Conservation (phyloP, 1,140 invertebrate genomes). For the Eurytemora carolleeae region DNA sequence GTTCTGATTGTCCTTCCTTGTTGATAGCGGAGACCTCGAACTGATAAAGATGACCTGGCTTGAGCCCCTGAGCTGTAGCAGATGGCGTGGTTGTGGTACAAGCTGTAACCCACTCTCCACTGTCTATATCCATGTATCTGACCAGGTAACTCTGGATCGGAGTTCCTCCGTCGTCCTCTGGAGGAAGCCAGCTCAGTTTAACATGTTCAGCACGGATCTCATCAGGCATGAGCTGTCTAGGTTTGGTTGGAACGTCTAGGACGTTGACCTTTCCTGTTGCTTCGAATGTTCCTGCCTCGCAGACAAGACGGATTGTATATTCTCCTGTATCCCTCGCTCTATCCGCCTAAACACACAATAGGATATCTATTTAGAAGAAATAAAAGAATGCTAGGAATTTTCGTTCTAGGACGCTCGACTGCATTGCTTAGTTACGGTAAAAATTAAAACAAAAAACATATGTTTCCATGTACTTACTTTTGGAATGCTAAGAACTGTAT, state of each 20-base stretch:
- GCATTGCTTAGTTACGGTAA: no score
- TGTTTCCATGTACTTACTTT: background rate
- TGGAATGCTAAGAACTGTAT: conserved; percentile 14
- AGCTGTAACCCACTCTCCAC: conserved; percentile 80
- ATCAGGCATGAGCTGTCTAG: conserved; percentile 70
- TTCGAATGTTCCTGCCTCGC: conserved; percentile 14
- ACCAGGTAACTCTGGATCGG: conserved; percentile 86
- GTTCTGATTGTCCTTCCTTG: conserved; percentile 83
- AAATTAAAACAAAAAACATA: background rate
- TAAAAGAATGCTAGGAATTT: no score
- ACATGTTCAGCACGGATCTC: conserved; percentile 68
- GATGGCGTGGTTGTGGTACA: conserved; percentile 60
- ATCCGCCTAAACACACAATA: conserved; percentile 2
- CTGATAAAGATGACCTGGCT: conserved; percentile 81
- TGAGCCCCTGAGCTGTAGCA: conserved; percentile 64
- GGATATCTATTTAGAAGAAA: no score
- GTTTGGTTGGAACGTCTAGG: conserved; percentile 34
- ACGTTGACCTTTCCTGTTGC: conserved; percentile 12
- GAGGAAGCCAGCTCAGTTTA: conserved; percentile 69
- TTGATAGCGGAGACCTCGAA: conserved; percentile 88
- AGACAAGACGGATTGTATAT: conserved; percentile 11
- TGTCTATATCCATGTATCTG: conserved; percentile 82
- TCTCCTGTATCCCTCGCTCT: conserved; percentile 6
- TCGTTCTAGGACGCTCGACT: no score
- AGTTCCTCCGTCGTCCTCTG: conserved; percentile 76